Base-by-base conservation (phyloP, 2,888 invertebrate genomes). In the Pristionchus japonicus region DNA sequence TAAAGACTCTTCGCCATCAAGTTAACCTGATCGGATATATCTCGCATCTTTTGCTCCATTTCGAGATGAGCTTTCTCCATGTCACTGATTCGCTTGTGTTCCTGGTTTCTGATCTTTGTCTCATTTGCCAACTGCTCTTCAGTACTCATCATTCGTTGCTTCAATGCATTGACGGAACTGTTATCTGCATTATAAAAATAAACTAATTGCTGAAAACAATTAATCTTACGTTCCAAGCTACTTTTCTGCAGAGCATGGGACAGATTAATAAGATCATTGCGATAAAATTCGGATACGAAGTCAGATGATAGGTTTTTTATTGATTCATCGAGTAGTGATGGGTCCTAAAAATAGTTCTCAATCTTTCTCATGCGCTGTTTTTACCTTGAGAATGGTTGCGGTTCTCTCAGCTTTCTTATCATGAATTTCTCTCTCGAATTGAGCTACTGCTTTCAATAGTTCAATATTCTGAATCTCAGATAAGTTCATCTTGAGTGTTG, bases 61-160 rank as follows among this genome's bases (percentile, higher is more conserved):
- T 87, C 87, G 0, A 87, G 77, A 40, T 87, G 87, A 17, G 34
- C 23, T 40, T 87, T 87, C 57, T 87, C 87, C 87, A 87, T 87
- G 23, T 57, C 61, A 43, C 23, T 37, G 20, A 87, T 87, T 34
- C 87, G 23, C 27, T 87, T 87, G n/a, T 87, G 87, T 40, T 87
- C 87, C 34, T 87, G 43, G 23, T 77, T 87, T 57, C 61, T 37
- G 17, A 87, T n/a, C 31, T 80, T 47, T 47, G n/a, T 31, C 23
- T 80, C 52, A 6, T 27, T 43, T 20, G 47, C 47, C 49, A 86
- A 52, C 15, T 86, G 20, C 23, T 74, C 37, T 27, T 86, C 74
- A 13, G 49, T 86, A 11, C 13, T 52, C 17, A 70, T 47, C 67
- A 86, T 86, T 74, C 43, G 34, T n/a, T 74, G 86, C 34, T 34